Evolutionary conservation across 1,140 invertebrate genomes (phyloP).

Genomic region (Acromyrmex echinatior): DNA sequence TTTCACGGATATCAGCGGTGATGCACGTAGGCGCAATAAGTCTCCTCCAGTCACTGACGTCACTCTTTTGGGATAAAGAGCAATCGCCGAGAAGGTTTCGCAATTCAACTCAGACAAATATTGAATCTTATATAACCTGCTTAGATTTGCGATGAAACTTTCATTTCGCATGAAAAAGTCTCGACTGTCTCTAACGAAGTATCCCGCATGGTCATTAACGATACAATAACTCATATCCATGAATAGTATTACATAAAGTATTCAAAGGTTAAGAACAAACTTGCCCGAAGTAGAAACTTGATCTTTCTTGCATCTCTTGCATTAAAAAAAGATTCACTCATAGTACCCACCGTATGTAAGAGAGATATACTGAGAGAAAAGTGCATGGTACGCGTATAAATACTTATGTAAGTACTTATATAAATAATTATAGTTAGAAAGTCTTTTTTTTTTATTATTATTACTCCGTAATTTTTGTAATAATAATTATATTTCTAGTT

Average conservation of each 20-base stretch:
- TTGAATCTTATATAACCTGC: slow-evolving; percentile 55
- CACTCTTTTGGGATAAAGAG: slow-evolving; percentile 58
- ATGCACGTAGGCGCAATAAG: slow-evolving; percentile 74
- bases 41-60: slow-evolving; percentile 68
- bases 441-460: too few relatives aligned
- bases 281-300: neutral
- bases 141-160: slow-evolving; percentile 29
- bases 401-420: too few relatives aligned
- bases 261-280: neutral
- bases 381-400: too few relatives aligned
- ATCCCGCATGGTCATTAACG: slow-evolving; percentile 12
- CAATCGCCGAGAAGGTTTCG: slow-evolving; percentile 7
- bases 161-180: neutral
- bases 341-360: too few relatives aligned
- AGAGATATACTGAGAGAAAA: too few relatives aligned
- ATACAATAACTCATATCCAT: neutral
- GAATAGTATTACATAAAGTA: neutral
- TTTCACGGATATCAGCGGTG: slow-evolving; percentile 73
- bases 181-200: slow-evolving; percentile 29
- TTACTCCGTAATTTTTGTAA: too few relatives aligned
- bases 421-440: too few relatives aligned
- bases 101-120: slow-evolving; percentile 64
- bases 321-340: neutral
- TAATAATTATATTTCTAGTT: too few relatives aligned
- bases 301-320: neutral